A percentile compares a stretch with the other conserved stretches of the same genome.
phyloP scores from a whole-genome alignment of 2,797 vertebrate species.

The Arnoldichthys spilopterus region DNA sequence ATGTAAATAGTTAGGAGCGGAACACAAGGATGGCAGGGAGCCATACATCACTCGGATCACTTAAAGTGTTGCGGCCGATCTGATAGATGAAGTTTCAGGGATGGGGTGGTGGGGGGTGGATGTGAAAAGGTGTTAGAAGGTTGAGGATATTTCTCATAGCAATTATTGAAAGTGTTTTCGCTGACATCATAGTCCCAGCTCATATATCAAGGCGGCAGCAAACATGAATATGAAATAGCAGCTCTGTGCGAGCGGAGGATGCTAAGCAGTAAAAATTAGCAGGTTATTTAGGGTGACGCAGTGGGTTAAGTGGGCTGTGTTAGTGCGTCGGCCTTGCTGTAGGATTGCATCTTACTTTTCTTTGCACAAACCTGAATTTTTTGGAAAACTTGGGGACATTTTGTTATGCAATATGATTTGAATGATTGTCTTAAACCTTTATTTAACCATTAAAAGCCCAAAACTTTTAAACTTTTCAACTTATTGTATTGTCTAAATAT shows the following conservation, averaged over 20 bases:
- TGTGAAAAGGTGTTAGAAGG: constrained; percentile 88
- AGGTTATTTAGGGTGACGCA: constrained; percentile 74
- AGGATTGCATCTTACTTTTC: constrained; percentile 52
- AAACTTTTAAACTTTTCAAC: no score
- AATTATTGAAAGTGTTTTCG: constrained; percentile 95
- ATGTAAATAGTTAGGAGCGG: constrained; percentile 87
- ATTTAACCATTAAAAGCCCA: no score
- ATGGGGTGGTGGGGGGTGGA: constrained; percentile 79
- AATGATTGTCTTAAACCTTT: no score
- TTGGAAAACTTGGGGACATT: no score
- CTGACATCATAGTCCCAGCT: constrained; percentile 88
- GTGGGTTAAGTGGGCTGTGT: constrained; percentile 68
- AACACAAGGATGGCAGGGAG: constrained; percentile 86
- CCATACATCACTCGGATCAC: constrained; percentile 91
- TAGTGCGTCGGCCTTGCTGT: constrained; percentile 64
- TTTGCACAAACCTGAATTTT: no score
- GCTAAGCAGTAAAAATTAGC: constrained; percentile 79
- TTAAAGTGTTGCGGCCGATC: constrained; percentile 85
- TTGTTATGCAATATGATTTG: no score
- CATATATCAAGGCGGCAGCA: constrained; percentile 86
- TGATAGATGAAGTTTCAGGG: constrained; percentile 92
- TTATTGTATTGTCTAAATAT: no score
- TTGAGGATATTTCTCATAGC: constrained; percentile 95
- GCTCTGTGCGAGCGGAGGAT: constrained; percentile 72
- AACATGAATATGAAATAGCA: constrained; percentile 76